Conservation (phyloP, 1,140 invertebrate species). For the Drosophila athabasca region DNA sequence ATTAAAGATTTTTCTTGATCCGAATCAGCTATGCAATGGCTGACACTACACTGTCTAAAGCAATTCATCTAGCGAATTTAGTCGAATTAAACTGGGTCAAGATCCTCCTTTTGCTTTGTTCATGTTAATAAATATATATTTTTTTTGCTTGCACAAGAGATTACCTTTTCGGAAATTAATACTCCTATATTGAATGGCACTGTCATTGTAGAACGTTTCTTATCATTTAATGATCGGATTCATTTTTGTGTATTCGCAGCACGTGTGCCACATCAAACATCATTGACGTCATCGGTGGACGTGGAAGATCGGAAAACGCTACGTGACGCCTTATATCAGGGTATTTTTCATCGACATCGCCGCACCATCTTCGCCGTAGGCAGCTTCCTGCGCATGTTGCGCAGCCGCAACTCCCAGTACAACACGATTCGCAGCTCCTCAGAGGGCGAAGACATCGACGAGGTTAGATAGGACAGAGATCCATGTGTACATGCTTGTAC, state of each 20-base stretch:
- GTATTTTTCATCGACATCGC: constrained; percentile 91
- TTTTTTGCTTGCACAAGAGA: constrained; percentile 10
- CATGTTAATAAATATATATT: not conserved
- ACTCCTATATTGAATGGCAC: too few relatives aligned
- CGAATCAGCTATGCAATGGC: too few relatives aligned
- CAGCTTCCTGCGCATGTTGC: constrained; percentile 91
- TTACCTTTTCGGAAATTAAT: constrained; percentile 9
- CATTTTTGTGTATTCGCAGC: constrained; percentile 51
- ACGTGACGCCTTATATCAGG: constrained; percentile 90
- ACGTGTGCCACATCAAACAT: constrained; percentile 82
- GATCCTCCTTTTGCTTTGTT: not conserved
- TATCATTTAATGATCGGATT: constrained; percentile 7
- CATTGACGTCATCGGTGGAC: constrained; percentile 82
- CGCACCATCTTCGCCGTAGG: constrained; percentile 91
- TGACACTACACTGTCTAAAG: too few relatives aligned
- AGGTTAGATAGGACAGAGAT: constrained; percentile 79
- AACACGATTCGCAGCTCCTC: constrained; percentile 87
- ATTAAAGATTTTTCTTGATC: too few relatives aligned
- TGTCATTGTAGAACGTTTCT: not conserved
- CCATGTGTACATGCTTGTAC: constrained; percentile 3
- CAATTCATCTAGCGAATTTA: too few relatives aligned
- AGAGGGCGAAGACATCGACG: constrained; percentile 82
- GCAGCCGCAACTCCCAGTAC: constrained; percentile 91
- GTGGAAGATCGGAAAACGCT: constrained; percentile 84
- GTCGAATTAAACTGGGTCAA: too few relatives aligned